Percentiles rank a stretch among this genome's conserved stretches.
Evolutionary conservation across 2,113 vertebrate species (phyloP).

Genomic region (Chionis minor): DNA sequence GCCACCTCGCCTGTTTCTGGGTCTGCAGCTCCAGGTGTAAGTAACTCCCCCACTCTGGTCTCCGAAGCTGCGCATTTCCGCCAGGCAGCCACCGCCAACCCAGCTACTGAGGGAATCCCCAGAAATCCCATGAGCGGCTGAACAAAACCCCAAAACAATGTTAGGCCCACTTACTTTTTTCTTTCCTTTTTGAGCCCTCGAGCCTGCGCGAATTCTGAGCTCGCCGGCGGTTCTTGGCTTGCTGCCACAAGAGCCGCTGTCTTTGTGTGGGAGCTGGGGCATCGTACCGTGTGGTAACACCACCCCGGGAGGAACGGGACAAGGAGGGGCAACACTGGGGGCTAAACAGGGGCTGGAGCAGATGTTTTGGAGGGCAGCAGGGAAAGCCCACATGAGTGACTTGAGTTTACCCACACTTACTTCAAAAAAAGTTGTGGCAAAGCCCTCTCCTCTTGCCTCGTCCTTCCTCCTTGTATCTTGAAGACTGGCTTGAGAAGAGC

Average conservation of each 20-base stretch:
- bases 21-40: background rate
- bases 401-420: background rate
- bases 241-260: fast-evolving
- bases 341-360: background rate
- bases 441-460: background rate
- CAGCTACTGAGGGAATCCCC: background rate
- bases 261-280: background rate
- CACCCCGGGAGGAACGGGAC: background rate
- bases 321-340: background rate
- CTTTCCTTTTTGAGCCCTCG: background rate
- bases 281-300: background rate
- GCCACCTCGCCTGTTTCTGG: background rate
- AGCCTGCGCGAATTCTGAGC: background rate
- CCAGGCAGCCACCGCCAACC: background rate
- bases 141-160: background rate
- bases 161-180: background rate
- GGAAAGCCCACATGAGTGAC: background rate
- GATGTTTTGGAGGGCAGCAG: background rate
- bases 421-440: background rate
- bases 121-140: background rate
- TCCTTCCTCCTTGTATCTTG: background rate
- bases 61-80: fast-evolving
- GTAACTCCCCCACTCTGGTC: fast-evolving
- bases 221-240: background rate
- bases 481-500: background rate